Conservation (phyloP, 2,797 vertebrate species). For the Serranus cabrilla region DNA sequence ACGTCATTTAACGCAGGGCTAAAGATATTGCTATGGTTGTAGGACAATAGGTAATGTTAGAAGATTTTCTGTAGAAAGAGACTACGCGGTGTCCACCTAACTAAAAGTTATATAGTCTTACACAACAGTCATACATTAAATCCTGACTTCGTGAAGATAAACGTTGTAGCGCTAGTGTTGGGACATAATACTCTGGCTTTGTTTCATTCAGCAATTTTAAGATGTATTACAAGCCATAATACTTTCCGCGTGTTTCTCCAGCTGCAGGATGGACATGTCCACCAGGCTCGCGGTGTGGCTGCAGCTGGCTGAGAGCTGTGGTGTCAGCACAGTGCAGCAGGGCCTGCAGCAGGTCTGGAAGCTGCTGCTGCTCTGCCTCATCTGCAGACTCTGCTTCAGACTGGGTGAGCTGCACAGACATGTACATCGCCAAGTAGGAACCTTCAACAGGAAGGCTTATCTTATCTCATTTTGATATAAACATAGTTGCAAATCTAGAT, state of each 20-base stretch:
- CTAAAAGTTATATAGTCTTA: too few relatives aligned
- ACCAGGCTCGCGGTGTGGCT: slow-evolving; percentile 87
- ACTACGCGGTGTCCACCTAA: too few relatives aligned
- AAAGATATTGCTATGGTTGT: too few relatives aligned
- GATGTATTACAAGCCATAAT: background rate
- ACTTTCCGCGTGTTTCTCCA: background rate
- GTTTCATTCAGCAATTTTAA: background rate
- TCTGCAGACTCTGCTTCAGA: slow-evolving; percentile 89
- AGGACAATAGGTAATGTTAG: too few relatives aligned
- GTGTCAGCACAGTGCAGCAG: slow-evolving; percentile 90
- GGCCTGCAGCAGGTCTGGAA: slow-evolving; percentile 92
- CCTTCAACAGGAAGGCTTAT: background rate
- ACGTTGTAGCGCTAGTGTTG: too few relatives aligned
- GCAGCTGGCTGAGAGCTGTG: slow-evolving; percentile 89
- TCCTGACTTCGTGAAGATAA: too few relatives aligned
- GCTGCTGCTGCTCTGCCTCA: slow-evolving; percentile 91
- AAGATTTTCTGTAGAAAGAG: too few relatives aligned
- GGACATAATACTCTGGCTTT: background rate
- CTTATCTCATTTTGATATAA: background rate
- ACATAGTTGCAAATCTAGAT: background rate
- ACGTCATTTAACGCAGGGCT: too few relatives aligned
- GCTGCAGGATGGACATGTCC: slow-evolving; percentile 81
- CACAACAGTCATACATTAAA: too few relatives aligned
- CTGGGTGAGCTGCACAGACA: slow-evolving; percentile 82
- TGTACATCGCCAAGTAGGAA: background rate